These are phyloP conservation scores for Melanotaenia nigrans DNA, from an alignment of 2,797 vertebrate species.

Conservation along the genomic window DNA sequence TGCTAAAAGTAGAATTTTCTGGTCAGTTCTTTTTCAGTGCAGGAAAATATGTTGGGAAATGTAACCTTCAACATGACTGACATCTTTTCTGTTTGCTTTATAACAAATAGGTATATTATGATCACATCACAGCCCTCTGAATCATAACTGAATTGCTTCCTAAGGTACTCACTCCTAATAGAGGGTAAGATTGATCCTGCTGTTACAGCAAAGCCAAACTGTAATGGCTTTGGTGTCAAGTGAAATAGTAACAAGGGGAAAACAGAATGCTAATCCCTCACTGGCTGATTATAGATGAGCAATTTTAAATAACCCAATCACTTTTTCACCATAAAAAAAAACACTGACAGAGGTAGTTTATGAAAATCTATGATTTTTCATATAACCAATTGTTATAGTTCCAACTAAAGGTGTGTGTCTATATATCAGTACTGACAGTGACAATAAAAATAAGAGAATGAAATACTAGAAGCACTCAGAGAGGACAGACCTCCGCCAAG, in stretches of 20 bases:
- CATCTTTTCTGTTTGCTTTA: not conserved
- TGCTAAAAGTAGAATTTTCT: too few relatives aligned
- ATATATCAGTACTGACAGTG: too few relatives aligned
- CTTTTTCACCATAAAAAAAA: not conserved
- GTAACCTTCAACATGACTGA: not conserved
- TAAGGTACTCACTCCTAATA: too few relatives aligned
- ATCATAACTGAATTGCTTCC: too few relatives aligned
- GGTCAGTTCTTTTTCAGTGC: not conserved
- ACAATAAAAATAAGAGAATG: too few relatives aligned
- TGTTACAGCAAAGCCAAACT: not conserved
- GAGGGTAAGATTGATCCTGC: not conserved
- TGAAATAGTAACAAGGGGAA: not conserved
- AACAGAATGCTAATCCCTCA: not conserved
- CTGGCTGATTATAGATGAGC: not conserved
- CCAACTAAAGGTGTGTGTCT: not conserved
- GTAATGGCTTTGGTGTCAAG: constrained; percentile 4
- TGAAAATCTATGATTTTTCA: not conserved
- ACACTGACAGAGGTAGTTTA: not conserved
- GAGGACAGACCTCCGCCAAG: too few relatives aligned
- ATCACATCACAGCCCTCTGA: not conserved
- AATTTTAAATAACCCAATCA: not conserved
- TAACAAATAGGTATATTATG: not conserved
- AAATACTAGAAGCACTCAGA: too few relatives aligned
- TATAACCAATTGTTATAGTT: too few relatives aligned
- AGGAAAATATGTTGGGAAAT: not conserved